Conservation (phyloP, 2,113 vertebrate genomes). For the Phodopus roborovskii region DNA sequence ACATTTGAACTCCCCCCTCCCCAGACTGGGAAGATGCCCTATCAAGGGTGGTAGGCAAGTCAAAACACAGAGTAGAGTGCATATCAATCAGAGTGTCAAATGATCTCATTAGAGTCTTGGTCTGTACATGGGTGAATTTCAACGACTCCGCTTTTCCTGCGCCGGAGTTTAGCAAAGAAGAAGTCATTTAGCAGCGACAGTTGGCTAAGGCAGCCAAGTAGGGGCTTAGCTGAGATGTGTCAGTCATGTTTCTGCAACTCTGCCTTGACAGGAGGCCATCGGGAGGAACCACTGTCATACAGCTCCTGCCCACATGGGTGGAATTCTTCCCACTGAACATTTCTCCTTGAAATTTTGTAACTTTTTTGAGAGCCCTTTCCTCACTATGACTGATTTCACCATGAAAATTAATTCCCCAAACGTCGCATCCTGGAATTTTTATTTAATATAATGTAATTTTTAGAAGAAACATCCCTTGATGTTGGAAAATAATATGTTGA, state of each 20-base stretch:
- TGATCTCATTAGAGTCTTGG: slow-evolving; percentile 83
- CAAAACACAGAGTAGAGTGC: slow-evolving; percentile 80
- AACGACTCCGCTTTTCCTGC: slow-evolving; percentile 54
- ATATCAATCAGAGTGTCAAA: slow-evolving; percentile 81
- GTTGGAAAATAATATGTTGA: neutral
- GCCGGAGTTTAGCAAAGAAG: slow-evolving; percentile 76
- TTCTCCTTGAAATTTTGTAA: slow-evolving; percentile 40
- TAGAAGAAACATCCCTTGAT: neutral
- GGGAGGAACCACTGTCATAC: slow-evolving; percentile 53
- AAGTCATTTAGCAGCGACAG: slow-evolving; percentile 76
- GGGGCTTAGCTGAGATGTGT: slow-evolving; percentile 73
- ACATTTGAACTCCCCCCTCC: slow-evolving; percentile 64
- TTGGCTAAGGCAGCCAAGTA: slow-evolving; percentile 68
- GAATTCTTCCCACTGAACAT: slow-evolving; percentile 55
- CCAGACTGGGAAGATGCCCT: slow-evolving; percentile 68
- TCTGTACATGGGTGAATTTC: slow-evolving; percentile 69
- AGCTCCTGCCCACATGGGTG: slow-evolving; percentile 25
- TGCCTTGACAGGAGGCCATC: slow-evolving; percentile 43
- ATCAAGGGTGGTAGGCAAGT: slow-evolving; percentile 81
- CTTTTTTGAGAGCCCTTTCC: slow-evolving; percentile 32
- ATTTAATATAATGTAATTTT: neutral
- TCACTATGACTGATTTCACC: neutral
- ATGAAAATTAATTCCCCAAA: slow-evolving; percentile 34
- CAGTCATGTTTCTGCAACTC: slow-evolving; percentile 61
- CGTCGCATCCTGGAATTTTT: neutral